These are phyloP conservation scores for Drosophila takahashii DNA, from an alignment of 1,140 invertebrate genomes.

Conservation along the genomic window DNA sequence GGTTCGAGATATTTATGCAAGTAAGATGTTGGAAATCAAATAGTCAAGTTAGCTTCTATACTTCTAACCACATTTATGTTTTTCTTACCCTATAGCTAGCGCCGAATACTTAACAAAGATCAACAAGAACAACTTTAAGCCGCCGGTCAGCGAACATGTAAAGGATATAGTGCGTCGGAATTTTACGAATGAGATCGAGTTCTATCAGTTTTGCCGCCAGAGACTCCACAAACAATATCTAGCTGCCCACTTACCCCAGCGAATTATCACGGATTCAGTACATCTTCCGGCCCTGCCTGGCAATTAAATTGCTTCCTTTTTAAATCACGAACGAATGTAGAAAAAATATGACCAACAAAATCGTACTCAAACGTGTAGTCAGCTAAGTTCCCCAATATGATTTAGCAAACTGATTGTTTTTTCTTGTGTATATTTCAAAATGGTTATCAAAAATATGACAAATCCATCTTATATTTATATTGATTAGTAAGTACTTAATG, in stretches of 20 bases:
- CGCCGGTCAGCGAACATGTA: conserved; percentile 92
- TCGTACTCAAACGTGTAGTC: conserved; percentile 59
- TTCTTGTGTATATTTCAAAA: conserved; percentile 72
- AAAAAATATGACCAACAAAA: conserved; percentile 41
- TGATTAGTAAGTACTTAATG: conserved; percentile 63
- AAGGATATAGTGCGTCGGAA: conserved; percentile 94
- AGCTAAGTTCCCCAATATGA: conserved; percentile 50
- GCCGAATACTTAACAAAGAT: conserved; percentile 91
- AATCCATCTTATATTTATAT: conserved; percentile 63
- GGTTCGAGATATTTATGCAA: conserved; percentile 91
- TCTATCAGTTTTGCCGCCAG: conserved; percentile 95
- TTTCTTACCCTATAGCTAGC: conserved; percentile 87
- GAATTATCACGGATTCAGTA: conserved; percentile 60
- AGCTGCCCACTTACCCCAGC: conserved; percentile 87
- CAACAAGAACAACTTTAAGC: conserved; percentile 94
- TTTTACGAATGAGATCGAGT: conserved; percentile 95
- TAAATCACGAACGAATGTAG: conserved; percentile 35
- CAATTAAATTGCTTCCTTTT: conserved; percentile 30
- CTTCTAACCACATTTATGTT: not conserved
- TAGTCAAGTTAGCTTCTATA: too few relatives aligned
- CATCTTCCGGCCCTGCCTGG: conserved; percentile 32
- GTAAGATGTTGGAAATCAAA: conserved; percentile 85
- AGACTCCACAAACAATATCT: conserved; percentile 92
- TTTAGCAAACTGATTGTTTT: conserved; percentile 64
- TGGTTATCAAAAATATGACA: conserved; percentile 59